phyloP scores from a whole-genome alignment of 2,888 invertebrate species.

The Tuberolachnus salignus region DNA sequence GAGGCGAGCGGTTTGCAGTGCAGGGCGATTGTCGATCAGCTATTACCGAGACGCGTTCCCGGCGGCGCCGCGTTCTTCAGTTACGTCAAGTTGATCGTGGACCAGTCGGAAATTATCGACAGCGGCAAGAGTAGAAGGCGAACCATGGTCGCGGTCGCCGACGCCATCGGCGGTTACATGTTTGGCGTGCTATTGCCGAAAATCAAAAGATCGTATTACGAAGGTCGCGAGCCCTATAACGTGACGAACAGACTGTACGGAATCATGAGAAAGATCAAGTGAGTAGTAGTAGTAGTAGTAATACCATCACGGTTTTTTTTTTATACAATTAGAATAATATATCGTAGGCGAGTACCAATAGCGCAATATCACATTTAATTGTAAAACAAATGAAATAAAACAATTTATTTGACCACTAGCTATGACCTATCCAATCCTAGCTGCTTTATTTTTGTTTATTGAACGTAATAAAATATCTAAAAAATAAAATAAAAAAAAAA shows the following conservation, averaged over 20 bases:
- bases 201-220: background rate
- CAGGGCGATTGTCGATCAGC: background rate
- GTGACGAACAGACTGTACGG: background rate
- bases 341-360: too few species aligned
- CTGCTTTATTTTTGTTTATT: too few species aligned
- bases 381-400: too few species aligned
- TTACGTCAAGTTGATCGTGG: background rate
- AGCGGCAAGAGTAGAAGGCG: background rate
- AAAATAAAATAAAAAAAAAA: too few species aligned
- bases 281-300: too few species aligned
- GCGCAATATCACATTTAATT: too few species aligned
- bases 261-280: conserved; percentile 13
- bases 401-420: too few species aligned
- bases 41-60: background rate
- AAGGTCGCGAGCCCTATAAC: background rate
- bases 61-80: background rate
- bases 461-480: too few species aligned
- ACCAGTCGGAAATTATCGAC: background rate
- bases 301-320: too few species aligned
- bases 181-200: background rate
- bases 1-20: background rate
- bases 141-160: background rate
- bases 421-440: too few species aligned
- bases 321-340: too few species aligned
- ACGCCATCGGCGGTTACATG: conserved; percentile 6